These are phyloP conservation scores for Choristoneura rosaceana DNA, from an alignment of 2,888 invertebrate species.

Conservation along the genomic window DNA sequence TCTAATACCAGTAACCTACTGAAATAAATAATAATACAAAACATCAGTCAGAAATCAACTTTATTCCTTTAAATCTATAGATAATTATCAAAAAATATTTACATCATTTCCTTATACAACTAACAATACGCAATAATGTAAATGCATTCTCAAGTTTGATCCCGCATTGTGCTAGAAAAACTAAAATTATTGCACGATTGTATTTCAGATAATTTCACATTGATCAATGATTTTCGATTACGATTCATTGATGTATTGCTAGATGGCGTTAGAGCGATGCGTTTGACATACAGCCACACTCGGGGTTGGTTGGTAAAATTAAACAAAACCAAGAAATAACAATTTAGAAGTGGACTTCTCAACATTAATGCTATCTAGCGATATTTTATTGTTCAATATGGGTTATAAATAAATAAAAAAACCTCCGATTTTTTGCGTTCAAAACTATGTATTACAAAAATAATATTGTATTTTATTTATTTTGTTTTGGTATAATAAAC, in stretches of 20 bases:
- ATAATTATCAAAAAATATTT: conserved; percentile 65
- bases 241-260: neutral
- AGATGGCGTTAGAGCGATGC: neutral
- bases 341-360: neutral
- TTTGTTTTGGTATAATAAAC: no score
- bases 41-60: conserved; percentile 62
- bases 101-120: conserved; percentile 59
- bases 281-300: neutral
- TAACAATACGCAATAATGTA: conserved; percentile 56
- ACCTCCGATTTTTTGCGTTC: no score
- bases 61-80: conserved; percentile 60
- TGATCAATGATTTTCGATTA: neutral
- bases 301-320: neutral
- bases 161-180: conserved; percentile 52
- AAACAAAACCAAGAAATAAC: neutral
- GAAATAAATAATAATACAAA: conserved; percentile 3
- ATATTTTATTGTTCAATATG: no score
- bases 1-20: no score
- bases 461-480: neutral
- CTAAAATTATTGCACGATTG: conserved; percentile 20
- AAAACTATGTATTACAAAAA: no score
- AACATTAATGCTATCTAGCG: no score
- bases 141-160: conserved; percentile 73
- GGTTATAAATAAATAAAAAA: no score
- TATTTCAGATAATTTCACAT: neutral